Evolutionary conservation across 2,888 invertebrate species (phyloP), one percentile per base, ranked within the genome.

Genomic region (Coelinius sp.): DNA sequence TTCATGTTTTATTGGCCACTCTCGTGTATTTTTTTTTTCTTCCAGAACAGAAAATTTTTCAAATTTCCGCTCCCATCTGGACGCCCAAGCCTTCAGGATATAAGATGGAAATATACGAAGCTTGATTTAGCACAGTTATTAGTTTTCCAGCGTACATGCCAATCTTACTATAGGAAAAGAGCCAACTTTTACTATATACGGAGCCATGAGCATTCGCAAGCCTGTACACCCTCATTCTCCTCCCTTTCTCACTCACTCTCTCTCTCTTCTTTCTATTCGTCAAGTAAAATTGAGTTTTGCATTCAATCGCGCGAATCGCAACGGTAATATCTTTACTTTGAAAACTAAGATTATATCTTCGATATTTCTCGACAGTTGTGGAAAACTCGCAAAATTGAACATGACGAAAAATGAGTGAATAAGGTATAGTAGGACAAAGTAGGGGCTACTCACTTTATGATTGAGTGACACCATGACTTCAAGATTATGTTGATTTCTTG

Each of bases 291-390:
- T 75, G 76, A 77, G 76, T 77, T 78, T 70, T 73, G 64, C 75
- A 79, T 79, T 78, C 77, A 77, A 79, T 78, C 79, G 75, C 52
- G 73, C 73, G 73, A 78, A 77, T 76, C 73, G 75, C 73, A 73
- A 70, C 70, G 67, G 64, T 77, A 75, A 78, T 78, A 75, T 76
- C 73, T 77, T 74, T 76, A 77, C 77, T 77, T 77, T 73, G 77
- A 72, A 77, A 83, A 84, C 80, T 82, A 78, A 82, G 81, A 85
- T 86, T 85, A 82, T 83, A 82, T 83, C 79, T 80, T 81, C 77
- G 81, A 82, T 79, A 81, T 83, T 82, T 81, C 78, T 71, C 73
- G 70, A 68, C 65, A 53, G 44, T 12, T 24, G 20, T 35, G n/a
- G 17, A 41, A 22, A 25, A 49, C n/a, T 35, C 35, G 17, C 41